These are phyloP conservation scores for Agrochola circellaris DNA, from an alignment of 2,888 invertebrate genomes.

Conservation along the genomic window DNA sequence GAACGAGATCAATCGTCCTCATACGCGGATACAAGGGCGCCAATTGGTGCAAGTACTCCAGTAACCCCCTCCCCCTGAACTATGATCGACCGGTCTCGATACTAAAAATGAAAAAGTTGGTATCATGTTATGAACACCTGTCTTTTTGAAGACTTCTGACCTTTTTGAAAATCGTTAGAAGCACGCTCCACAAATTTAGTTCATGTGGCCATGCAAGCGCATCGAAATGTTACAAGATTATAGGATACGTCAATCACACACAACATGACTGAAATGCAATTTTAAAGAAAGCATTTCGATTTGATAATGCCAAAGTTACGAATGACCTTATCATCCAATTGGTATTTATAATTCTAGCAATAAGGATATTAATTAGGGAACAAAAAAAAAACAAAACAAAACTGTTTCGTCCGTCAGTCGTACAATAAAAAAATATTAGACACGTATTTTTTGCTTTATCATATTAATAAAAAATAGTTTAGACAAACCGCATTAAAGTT, in stretches of 20 bases:
- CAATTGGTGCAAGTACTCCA: too few relatives aligned
- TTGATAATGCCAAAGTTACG: neutral
- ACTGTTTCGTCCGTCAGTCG: too few relatives aligned
- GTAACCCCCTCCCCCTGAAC: neutral
- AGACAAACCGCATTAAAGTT: too few relatives aligned
- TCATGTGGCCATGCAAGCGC: constrained; percentile 1
- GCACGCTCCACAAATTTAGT: neutral
- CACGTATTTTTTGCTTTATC: too few relatives aligned
- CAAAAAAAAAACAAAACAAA: too few relatives aligned
- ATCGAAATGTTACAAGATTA: constrained; percentile 1
- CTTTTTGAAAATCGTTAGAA: neutral
- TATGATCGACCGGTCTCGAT: too few relatives aligned
- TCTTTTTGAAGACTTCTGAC: neutral
- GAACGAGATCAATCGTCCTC: neutral
- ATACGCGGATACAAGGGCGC: neutral
- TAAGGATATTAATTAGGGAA: too few relatives aligned
- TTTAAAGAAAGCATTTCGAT: neutral
- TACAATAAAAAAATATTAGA: too few relatives aligned
- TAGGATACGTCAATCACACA: neutral
- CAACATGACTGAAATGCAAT: neutral
- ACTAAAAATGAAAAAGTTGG: neutral
- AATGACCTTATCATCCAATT: neutral
- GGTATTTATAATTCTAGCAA: neutral
- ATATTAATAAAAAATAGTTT: too few relatives aligned
- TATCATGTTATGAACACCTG: neutral